phyloP scores from a whole-genome alignment of 2,888 invertebrate species.

The Lycocerus yunnanus region DNA sequence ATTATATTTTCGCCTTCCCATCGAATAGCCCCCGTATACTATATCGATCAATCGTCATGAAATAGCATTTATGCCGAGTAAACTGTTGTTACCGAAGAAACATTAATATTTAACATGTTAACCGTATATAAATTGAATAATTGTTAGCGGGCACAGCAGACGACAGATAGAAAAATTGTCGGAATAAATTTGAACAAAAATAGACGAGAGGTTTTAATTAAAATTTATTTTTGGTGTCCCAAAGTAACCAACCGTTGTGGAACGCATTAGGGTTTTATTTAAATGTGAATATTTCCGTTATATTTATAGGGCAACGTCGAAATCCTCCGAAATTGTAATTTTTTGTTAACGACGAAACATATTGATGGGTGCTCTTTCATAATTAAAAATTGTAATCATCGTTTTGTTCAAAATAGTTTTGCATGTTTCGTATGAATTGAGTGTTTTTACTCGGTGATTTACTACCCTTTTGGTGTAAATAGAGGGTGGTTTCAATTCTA shows the following conservation, averaged over 20 bases:
- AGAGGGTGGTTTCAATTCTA: conserved; percentile 33
- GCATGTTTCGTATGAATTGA: neutral
- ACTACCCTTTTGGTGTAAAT: conserved; percentile 36
- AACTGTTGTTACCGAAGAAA: neutral
- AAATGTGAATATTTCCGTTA: neutral
- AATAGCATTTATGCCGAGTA: neutral
- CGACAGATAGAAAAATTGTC: neutral
- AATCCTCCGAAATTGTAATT: neutral
- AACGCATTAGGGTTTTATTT: neutral
- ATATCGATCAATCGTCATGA: neutral
- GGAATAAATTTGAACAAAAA: neutral
- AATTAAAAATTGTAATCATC: neutral
- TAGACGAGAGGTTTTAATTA: neutral
- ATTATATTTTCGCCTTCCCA: too few relatives aligned
- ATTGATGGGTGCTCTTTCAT: neutral
- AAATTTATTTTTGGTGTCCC: neutral
- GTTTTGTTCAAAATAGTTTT: neutral
- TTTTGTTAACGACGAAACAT: neutral
- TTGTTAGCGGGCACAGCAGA: neutral
- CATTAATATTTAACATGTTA: neutral
- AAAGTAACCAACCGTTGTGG: neutral
- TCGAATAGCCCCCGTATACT: too few relatives aligned
- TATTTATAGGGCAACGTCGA: neutral
- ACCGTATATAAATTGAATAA: neutral
- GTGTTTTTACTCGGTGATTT: conserved; percentile 1